These are phyloP conservation scores for Ctenochaetus hawaiiensis DNA, from an alignment of 2,797 vertebrate genomes.

Conservation along the genomic window DNA sequence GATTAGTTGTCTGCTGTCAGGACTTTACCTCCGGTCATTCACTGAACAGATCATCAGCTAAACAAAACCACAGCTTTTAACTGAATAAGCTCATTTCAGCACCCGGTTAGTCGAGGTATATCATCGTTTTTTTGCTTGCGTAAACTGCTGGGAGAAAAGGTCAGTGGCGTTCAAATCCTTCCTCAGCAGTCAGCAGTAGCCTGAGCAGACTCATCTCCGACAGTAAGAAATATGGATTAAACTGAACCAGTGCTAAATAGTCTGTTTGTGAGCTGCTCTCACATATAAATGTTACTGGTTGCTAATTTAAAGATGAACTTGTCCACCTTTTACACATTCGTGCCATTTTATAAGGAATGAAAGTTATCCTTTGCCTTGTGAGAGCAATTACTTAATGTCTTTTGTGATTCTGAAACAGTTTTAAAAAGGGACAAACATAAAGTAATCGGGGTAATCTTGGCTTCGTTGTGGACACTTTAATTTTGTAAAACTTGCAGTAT, in stretches of 20 bases:
- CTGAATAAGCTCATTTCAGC: conserved; percentile 19
- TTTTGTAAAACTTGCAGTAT: neutral
- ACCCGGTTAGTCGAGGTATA: conserved; percentile 5
- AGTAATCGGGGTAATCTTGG: neutral
- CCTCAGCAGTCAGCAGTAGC: conserved; percentile 13
- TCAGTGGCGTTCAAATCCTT: conserved; percentile 22
- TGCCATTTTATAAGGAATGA: neutral
- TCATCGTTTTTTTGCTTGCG: conserved; percentile 3
- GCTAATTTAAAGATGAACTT: neutral
- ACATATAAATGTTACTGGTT: neutral
- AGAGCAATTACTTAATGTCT: neutral
- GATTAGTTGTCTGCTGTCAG: conserved; percentile 2
- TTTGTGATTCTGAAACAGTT: neutral
- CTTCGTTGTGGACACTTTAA: neutral
- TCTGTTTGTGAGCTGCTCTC: neutral
- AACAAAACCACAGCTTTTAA: conserved; percentile 2
- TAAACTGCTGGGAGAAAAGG: conserved; percentile 23
- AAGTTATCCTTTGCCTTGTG: neutral
- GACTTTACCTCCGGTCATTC: conserved; percentile 10
- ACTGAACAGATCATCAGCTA: neutral
- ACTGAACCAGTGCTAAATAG: neutral
- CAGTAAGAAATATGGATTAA: conserved; percentile 5
- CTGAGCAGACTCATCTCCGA: conserved; percentile 35
- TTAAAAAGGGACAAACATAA: neutral
- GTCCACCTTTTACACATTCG: neutral